These are phyloP conservation scores for Mixornis gularis DNA, from an alignment of 2,113 vertebrate genomes.

Conservation along the genomic window DNA sequence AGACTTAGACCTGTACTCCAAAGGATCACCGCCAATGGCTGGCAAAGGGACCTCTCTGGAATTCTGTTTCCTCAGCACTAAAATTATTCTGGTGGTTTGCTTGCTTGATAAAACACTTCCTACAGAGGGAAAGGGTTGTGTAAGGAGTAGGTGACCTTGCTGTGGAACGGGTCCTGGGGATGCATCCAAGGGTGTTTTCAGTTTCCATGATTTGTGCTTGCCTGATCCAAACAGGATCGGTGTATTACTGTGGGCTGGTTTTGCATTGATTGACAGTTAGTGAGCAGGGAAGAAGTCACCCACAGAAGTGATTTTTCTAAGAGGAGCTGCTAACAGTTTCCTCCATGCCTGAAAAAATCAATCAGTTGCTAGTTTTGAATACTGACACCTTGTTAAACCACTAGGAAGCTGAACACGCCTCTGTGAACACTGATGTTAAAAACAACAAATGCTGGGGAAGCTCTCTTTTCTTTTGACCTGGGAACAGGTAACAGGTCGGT, in stretches of 20 bases:
- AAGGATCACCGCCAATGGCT: not conserved
- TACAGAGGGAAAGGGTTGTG: not conserved
- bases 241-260: not conserved
- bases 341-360: not conserved
- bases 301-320: not conserved
- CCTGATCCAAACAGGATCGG: not conserved
- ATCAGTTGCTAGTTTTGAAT: not conserved
- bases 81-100: not conserved
- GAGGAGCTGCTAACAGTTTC: not conserved
- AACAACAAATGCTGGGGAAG: not conserved
- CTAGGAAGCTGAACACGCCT: not conserved
- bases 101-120: not conserved
- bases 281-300: not conserved
- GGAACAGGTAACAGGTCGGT: not conserved
- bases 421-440: not conserved
- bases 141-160: not conserved
- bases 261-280: not conserved
- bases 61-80: not conserved
- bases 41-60: not conserved
- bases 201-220: not conserved
- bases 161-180: not conserved
- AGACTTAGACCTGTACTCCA: not conserved
- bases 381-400: not conserved
- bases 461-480: not conserved
- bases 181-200: rapidly evolving